phyloP scores from a whole-genome alignment of 2,113 vertebrate species.

The Pluvialis apricaria region DNA sequence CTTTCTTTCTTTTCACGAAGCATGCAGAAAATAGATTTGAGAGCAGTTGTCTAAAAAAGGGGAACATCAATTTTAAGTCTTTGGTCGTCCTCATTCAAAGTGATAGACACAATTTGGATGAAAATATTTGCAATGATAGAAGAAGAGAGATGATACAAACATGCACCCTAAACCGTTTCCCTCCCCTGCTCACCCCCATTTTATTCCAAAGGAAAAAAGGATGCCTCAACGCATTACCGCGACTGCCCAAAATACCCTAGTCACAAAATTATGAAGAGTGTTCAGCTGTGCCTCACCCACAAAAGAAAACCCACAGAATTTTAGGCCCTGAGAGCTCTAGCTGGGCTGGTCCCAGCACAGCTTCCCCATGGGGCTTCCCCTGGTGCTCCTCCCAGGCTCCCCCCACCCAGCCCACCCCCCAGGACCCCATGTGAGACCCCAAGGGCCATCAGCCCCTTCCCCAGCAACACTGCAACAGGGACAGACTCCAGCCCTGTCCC shows the following conservation, averaged over 20 bases:
- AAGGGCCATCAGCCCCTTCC: accelerated
- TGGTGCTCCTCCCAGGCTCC: accelerated
- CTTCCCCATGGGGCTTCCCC: accelerated
- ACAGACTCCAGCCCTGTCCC: neutral
- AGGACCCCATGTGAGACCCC: neutral
- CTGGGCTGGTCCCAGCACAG: neutral
- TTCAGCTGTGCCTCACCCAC: neutral
- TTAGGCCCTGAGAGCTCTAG: neutral
- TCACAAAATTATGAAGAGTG: neutral
- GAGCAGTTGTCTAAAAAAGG: neutral
- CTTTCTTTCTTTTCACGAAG: neutral
- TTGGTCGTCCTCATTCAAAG: neutral
- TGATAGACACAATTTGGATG: accelerated
- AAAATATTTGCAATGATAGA: neutral
- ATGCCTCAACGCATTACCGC: no score
- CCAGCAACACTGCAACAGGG: accelerated
- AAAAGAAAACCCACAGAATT: neutral
- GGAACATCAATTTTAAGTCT: neutral
- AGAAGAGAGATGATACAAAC: neutral
- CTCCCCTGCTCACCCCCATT: neutral
- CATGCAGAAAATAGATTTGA: neutral
- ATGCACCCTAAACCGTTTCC: neutral
- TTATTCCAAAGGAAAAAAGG: neutral
- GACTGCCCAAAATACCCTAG: neutral
- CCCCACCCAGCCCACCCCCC: accelerated